Conservation (phyloP, 2,888 invertebrate genomes). For the Platycheirus albimanus region DNA sequence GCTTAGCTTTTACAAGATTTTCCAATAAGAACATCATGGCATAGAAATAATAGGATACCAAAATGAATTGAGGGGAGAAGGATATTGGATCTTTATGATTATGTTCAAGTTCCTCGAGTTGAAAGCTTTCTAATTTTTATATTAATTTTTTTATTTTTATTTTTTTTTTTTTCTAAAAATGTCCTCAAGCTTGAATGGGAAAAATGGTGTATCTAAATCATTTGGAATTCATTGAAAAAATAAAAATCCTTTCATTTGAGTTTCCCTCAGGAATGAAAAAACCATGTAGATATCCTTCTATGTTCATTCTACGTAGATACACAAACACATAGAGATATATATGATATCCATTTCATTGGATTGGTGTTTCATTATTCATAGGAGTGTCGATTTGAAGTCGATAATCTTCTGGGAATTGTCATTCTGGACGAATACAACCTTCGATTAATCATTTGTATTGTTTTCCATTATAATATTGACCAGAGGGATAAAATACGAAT, state of each 20-base stretch:
- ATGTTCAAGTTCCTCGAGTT: not conserved
- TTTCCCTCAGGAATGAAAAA: not conserved
- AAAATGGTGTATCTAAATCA: conserved; percentile 17
- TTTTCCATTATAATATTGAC: conserved; percentile 67
- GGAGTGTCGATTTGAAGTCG: conserved; percentile 67
- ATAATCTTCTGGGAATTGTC: conserved; percentile 73
- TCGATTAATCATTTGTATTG: conserved; percentile 71
- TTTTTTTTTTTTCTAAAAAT: not conserved
- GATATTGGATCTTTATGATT: conserved; percentile 13
- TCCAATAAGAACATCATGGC: conserved; percentile 37
- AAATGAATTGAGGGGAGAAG: not conserved
- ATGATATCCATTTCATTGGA: conserved; percentile 52
- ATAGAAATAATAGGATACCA: conserved; percentile 1
- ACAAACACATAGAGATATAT: not conserved
- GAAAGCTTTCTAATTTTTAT: conserved; percentile 57
- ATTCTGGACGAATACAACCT: conserved; percentile 67
- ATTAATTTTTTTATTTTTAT: conserved; percentile 49
- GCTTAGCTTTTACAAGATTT: conserved; percentile 61
- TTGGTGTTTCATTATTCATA: conserved; percentile 72
- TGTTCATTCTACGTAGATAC: too few species aligned
- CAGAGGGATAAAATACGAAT: conserved; percentile 48
- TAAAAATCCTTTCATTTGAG: conserved; percentile 29
- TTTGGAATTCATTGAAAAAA: conserved; percentile 35
- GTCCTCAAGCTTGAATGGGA: conserved; percentile 2
- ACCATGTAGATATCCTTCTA: not conserved